Base-by-base conservation (phyloP, 2,113 vertebrate genomes). In the Psilopsiagon aurifrons region DNA sequence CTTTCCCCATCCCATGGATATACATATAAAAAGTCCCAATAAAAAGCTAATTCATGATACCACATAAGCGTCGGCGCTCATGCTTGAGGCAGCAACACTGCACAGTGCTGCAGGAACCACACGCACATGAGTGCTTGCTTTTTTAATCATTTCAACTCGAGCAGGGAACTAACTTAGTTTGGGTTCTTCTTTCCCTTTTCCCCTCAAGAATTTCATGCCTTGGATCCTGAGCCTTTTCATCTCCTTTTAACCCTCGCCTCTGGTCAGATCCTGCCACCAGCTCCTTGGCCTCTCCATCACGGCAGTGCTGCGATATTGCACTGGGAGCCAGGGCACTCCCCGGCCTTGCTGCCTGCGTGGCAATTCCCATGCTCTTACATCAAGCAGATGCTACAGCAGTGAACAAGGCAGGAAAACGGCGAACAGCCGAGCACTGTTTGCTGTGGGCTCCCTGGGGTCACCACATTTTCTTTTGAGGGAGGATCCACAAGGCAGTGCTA, bases 291-390 rank as follows among this genome's bases (percentile, higher is more conserved):
- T 19, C 43, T 29, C 15, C 0, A 1, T 12, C 57, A 9, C 0
- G 0, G 25, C n/a, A 9, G 43, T 5, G 9, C 33, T 4, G 0
- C 2, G 11, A 47, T n/a, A 31, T 11, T 28, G 67, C 11, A 5
- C 49, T 24, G 31, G 70, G 70, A 33, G 5, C 8, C 3, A 20
- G 55, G 57, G 57, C 33, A 1, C 57, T 35, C 33, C 57, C 57
- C 2, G 4, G 68, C 35, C 33, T n/a, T 70, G 14, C n/a, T 2
- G 10, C 31, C 51, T 6, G 3, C 6, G 0, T 1, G 41, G 69
- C 44, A 15, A 3, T 8, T 31, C 35, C 78, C 41, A 6, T 22
- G 13, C 55, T 15, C 60, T 35, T 10, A 0, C 60, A 2, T 0
- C 2, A 8, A 44, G 43, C 83, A 59, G 83, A 29, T 67, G 70